These are phyloP conservation scores for Philhelius pedissequus DNA, from an alignment of 2,888 invertebrate genomes.

Conservation along the genomic window DNA sequence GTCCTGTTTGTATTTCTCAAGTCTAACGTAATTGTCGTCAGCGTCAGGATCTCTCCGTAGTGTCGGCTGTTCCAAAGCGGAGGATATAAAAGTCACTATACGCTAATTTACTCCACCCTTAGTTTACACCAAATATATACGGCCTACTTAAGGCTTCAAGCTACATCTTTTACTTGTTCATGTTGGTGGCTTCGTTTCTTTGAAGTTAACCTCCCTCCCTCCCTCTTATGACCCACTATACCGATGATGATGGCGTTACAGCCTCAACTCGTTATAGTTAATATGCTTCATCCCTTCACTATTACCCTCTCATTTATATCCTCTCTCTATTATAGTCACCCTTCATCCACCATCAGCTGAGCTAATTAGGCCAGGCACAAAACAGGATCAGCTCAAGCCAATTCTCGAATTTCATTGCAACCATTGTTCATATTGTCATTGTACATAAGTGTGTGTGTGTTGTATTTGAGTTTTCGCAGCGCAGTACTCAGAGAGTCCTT, in stretches of 20 bases:
- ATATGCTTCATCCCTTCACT: slow-evolving; percentile 33
- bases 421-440: slow-evolving; percentile 14
- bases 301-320: too few relatives aligned
- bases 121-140: neutral
- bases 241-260: slow-evolving; percentile 22
- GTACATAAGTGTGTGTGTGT: neutral
- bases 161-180: slow-evolving; percentile 15
- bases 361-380: slow-evolving; percentile 64
- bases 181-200: slow-evolving; percentile 16
- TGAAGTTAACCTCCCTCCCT: slow-evolving; percentile 51
- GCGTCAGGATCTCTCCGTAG: neutral
- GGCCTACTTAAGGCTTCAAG: slow-evolving; percentile 21
- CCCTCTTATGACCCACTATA: slow-evolving; percentile 35
- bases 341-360: slow-evolving; percentile 26
- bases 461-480: neutral
- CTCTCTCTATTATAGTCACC: neutral
- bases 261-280: slow-evolving; percentile 63
- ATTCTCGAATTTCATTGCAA: slow-evolving; percentile 54
- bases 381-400: slow-evolving; percentile 61
- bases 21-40: neutral
- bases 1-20: slow-evolving; percentile 1
- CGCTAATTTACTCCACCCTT: slow-evolving; percentile 56
- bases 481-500: slow-evolving; percentile 48
- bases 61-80: slow-evolving; percentile 54
- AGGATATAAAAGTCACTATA: slow-evolving; percentile 63